These are phyloP conservation scores for Colaptes auratus DNA, from an alignment of 2,113 vertebrate genomes.

Conservation along the genomic window DNA sequence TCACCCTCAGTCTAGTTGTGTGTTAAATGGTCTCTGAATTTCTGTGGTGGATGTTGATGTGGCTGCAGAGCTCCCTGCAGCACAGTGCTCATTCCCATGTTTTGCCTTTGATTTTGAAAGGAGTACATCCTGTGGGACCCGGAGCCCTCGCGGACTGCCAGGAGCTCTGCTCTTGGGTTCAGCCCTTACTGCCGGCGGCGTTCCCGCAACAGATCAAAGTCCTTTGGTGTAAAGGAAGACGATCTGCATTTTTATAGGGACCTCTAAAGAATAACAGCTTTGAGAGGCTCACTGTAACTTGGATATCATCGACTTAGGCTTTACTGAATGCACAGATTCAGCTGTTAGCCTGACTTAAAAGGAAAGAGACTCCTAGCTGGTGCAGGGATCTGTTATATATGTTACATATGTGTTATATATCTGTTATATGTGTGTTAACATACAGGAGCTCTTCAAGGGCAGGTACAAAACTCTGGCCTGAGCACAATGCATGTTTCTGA, in stretches of 20 bases:
- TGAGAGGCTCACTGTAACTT: neutral
- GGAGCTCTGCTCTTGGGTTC: neutral
- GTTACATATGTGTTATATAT: too few relatives aligned
- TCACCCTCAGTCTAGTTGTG: accelerated
- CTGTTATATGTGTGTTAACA: accelerated
- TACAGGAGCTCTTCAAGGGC: neutral
- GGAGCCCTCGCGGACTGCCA: neutral
- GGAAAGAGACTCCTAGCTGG: neutral
- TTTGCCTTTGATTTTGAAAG: neutral
- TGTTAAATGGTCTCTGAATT: neutral
- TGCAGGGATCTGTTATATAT: neutral
- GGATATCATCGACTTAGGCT: neutral
- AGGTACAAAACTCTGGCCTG: neutral
- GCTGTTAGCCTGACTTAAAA: neutral
- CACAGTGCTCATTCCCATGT: accelerated
- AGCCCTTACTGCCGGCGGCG: neutral
- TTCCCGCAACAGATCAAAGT: neutral
- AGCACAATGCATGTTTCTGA: accelerated
- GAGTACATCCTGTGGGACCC: neutral
- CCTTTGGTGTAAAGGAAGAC: neutral
- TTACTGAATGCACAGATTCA: neutral
- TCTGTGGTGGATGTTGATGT: neutral
- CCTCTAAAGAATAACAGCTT: neutral
- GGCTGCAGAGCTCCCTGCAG: neutral
- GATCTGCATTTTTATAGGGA: neutral